These are phyloP conservation scores for Chloropsis hardwickii DNA, from an alignment of 2,113 vertebrate species.

Conservation along the genomic window DNA sequence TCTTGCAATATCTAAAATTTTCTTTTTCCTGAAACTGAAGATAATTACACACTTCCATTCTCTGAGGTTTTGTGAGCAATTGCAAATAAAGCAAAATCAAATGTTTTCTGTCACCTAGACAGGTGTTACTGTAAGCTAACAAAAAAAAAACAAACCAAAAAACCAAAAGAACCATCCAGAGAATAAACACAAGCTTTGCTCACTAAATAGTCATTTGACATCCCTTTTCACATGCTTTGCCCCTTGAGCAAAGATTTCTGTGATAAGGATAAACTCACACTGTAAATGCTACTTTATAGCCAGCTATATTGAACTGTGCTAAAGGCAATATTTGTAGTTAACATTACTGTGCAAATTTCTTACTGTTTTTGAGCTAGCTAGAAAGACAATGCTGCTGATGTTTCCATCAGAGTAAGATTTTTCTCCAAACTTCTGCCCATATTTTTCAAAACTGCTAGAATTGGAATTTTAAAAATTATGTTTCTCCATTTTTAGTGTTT, in stretches of 20 bases:
- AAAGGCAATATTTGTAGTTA: slow-evolving; percentile 36
- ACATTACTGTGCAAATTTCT: slow-evolving; percentile 21
- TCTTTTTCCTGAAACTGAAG: not conserved
- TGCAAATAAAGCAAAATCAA: slow-evolving; percentile 40
- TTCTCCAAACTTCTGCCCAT: not conserved
- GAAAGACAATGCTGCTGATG: not conserved
- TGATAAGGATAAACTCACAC: slow-evolving; percentile 14
- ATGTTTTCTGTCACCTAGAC: slow-evolving; percentile 39
- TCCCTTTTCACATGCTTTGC: not conserved
- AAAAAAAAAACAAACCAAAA: slow-evolving; percentile 58
- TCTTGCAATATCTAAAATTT: not conserved
- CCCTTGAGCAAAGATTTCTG: not conserved
- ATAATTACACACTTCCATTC: slow-evolving; percentile 7
- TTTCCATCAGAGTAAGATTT: not conserved
- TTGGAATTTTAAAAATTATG: not conserved
- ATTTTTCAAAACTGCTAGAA: not conserved
- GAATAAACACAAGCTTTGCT: not conserved
- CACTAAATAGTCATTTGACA: slow-evolving; percentile 29
- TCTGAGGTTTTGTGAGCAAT: slow-evolving; percentile 5
- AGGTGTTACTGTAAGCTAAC: slow-evolving; percentile 56
- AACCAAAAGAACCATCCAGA: not conserved
- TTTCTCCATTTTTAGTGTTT: not conserved
- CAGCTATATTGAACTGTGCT: not conserved
- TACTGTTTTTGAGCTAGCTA: not conserved
- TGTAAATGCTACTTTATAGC: slow-evolving; percentile 10